phyloP scores from a whole-genome alignment of 2,888 invertebrate species.

The Melieria crassipennis region DNA sequence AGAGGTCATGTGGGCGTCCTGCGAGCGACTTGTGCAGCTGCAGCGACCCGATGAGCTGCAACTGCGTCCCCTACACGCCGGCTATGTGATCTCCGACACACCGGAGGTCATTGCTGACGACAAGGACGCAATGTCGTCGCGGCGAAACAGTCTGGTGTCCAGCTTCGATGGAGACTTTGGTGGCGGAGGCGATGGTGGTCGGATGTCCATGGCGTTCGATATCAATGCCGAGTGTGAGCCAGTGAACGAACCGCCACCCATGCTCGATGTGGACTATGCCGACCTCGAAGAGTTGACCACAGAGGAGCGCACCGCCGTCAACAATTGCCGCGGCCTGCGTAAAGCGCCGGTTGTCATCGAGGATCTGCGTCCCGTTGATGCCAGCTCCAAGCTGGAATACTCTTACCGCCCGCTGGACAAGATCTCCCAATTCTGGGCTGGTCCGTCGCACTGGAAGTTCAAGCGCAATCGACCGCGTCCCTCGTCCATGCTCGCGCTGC shows the following conservation, averaged over 20 bases:
- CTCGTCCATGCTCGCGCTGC: slow-evolving; percentile 43
- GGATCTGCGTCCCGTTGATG: slow-evolving; percentile 70
- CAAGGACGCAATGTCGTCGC: slow-evolving; percentile 37
- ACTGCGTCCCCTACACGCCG: slow-evolving; percentile 58
- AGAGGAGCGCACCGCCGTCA: slow-evolving; percentile 60
- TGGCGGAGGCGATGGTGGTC: slow-evolving; percentile 68
- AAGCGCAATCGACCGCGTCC: slow-evolving; percentile 65
- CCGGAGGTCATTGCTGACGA: slow-evolving; percentile 55
- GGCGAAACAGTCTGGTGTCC: slow-evolving; percentile 29
- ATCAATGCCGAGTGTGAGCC: slow-evolving; percentile 73
- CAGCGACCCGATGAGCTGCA: slow-evolving; percentile 46
- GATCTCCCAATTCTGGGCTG: slow-evolving; percentile 76
- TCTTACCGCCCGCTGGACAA: slow-evolving; percentile 72
- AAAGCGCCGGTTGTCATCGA: slow-evolving; percentile 66
- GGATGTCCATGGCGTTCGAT: slow-evolving; percentile 72
- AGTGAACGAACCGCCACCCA: slow-evolving; percentile 54
- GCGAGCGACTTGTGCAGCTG: slow-evolving; percentile 51
- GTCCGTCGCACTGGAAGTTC: slow-evolving; percentile 85
- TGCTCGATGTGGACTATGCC: slow-evolving; percentile 65
- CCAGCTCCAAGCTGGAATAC: slow-evolving; percentile 73
- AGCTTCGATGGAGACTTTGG: slow-evolving; percentile 41
- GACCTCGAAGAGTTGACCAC: slow-evolving; percentile 65
- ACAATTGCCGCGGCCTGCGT: slow-evolving; percentile 61
- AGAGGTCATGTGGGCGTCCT: slow-evolving; percentile 38
- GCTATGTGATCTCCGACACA: slow-evolving; percentile 60